Base-by-base conservation (phyloP, 2,888 invertebrate genomes). In the Trachelus tabidus region DNA sequence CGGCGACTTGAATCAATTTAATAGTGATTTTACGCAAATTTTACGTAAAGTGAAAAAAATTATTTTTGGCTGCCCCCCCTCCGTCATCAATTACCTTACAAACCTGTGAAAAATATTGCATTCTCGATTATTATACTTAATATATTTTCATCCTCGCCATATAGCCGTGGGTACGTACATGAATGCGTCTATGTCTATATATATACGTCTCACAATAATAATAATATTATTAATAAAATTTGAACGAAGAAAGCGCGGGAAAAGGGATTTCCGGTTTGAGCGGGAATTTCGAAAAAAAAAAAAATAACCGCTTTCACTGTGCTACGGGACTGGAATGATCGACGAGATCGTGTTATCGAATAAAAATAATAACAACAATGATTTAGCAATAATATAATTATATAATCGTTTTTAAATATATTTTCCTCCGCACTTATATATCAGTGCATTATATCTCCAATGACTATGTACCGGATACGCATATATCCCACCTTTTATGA, bases 401-500 rank as follows among this genome's bases (percentile, higher is more conserved):
- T 40, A 40, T 56, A 56, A 56, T 56, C 6, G 15, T 6, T 56
- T 15, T 56, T 56, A 23, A 23, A 77, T 77, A 34, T 34, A 73
- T 75, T 56, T 77, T 34, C 75, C 76, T 71, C 71, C 77, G 77
- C 73, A 37, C 75, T 79, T 76, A 73, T 74, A 78, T 56, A 56
- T 23, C 40, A 15, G 40, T 23, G 40, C 23, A 9, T 56, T 23
- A 56, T 71, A 73, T 79, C 81, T 82, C 81, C 40, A 40, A 40
- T 40, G 40, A 40, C 40, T 40, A 40, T 40, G 40, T 40, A 40
- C 15, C 40, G 40, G 40, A 40, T 40, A 40, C 40, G 40, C 40
- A 40, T 40, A 40, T 40, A 40, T 40, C 23, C 40, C 40, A 56
- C 40, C 40, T 23, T 56, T 89, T 89, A 89, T 83, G 87, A 86